Conservation (phyloP, 2,113 vertebrate genomes). For the Thalassarche chlororhynchos region DNA sequence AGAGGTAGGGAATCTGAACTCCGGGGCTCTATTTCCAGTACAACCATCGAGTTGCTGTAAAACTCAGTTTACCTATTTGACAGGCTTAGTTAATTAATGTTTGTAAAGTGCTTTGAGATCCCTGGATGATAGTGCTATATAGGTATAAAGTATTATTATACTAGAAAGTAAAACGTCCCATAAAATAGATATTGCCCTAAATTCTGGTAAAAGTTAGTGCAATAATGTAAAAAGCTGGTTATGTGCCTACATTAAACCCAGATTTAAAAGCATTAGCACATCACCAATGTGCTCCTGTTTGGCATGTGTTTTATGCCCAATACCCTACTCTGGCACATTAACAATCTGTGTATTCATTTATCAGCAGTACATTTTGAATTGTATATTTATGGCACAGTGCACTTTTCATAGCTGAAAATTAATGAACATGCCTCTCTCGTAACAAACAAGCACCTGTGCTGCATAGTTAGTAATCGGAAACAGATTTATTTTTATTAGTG, state of each 20-base stretch:
- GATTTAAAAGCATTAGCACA: constrained; percentile 83
- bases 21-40: constrained; percentile 42
- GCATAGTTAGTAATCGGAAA: constrained; percentile 99
- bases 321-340: constrained; percentile 96
- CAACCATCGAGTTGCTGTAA: constrained; percentile 45
- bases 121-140: constrained; percentile 60
- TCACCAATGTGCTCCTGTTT: constrained; percentile 85
- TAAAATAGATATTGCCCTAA: constrained; percentile 68
- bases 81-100: constrained; percentile 74
- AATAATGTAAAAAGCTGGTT: constrained; percentile 66
- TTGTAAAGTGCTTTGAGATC: constrained; percentile 71
- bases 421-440: constrained; percentile 99
- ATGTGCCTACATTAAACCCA: constrained; percentile 69
- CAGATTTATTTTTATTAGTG: constrained; percentile 99
- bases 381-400: constrained; percentile 98
- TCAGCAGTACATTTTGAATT: constrained; percentile 97
- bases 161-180: constrained; percentile 48
- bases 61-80: constrained; percentile 74
- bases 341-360: constrained; percentile 99
- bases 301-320: constrained; percentile 88
- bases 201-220: constrained; percentile 72
- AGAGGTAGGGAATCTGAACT: background rate
- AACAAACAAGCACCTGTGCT: constrained; percentile 99
- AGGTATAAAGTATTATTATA: constrained; percentile 76
- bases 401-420: constrained; percentile 99